Percentiles rank a stretch among this genome's conserved stretches.
These are phyloP conservation scores for Cydia amplana DNA, from an alignment of 1,140 invertebrate genomes.

Conservation along the genomic window DNA sequence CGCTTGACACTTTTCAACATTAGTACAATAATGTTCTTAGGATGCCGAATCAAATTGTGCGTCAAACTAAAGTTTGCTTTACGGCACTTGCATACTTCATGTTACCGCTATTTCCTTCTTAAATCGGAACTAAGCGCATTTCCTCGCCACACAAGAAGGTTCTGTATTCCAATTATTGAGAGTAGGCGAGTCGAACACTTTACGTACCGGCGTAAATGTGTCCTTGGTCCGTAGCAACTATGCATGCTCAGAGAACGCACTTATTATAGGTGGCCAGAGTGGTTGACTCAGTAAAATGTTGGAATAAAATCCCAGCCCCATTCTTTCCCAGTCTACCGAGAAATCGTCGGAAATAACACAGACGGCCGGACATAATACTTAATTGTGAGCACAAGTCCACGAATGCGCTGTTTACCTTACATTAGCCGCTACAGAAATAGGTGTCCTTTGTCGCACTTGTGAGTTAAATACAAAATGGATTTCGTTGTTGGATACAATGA, in stretches of 20 bases:
- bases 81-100: slow-evolving; percentile 8
- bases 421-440: slow-evolving; percentile 63
- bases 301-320: background rate
- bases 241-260: background rate
- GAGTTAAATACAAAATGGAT: slow-evolving; percentile 23
- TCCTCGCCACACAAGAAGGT: slow-evolving; percentile 28
- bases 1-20: slow-evolving; percentile 6
- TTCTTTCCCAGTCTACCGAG: slow-evolving; percentile 56
- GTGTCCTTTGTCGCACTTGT: slow-evolving; percentile 59
- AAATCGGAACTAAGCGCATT: slow-evolving; percentile 30
- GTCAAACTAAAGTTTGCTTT: background rate
- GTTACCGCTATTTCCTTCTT: slow-evolving; percentile 9
- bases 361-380: slow-evolving; percentile 56
- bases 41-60: slow-evolving; percentile 4
- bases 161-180: slow-evolving; percentile 43
- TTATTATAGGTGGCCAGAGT: background rate
- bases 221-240: background rate
- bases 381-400: slow-evolving; percentile 56
- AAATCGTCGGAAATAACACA: slow-evolving; percentile 62
- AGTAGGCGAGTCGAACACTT: slow-evolving; percentile 52
- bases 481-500: slow-evolving; percentile 11
- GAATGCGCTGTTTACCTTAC: slow-evolving; percentile 71
- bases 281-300: background rate
- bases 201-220: background rate
- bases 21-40: background rate